Conservation (phyloP, 1,140 invertebrate species). For the Penaeus indicus region DNA sequence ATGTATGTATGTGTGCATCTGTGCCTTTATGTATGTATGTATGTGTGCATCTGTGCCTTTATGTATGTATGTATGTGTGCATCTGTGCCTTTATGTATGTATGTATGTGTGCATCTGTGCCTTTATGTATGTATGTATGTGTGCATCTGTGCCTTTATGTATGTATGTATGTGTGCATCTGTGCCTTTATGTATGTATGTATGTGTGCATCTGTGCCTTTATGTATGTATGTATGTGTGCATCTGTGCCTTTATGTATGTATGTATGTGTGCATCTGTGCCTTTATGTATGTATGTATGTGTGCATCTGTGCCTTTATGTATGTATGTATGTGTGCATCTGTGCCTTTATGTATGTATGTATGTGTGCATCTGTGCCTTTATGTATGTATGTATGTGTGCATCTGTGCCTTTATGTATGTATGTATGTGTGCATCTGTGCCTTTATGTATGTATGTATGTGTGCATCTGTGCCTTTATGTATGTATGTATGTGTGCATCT, state of each 20-base stretch:
- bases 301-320: not conserved
- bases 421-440: not conserved
- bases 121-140: slow-evolving; percentile 5
- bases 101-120: not conserved
- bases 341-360: not conserved
- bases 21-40: not conserved
- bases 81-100: too few relatives aligned
- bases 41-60: slow-evolving; percentile 1
- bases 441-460: not conserved
- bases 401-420: not conserved
- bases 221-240: not conserved
- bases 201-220: slow-evolving; percentile 1
- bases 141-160: too few relatives aligned
- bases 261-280: too few relatives aligned
- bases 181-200: not conserved
- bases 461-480: too few relatives aligned
- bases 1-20: not conserved
- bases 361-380: not conserved
- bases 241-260: too few relatives aligned
- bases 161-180: not conserved
- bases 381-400: not conserved
- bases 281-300: not conserved
- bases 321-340: not conserved
- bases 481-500: not conserved
- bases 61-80: not conserved